phyloP scores from a whole-genome alignment of 1,140 invertebrate species.

The Brachionus koreanus region DNA sequence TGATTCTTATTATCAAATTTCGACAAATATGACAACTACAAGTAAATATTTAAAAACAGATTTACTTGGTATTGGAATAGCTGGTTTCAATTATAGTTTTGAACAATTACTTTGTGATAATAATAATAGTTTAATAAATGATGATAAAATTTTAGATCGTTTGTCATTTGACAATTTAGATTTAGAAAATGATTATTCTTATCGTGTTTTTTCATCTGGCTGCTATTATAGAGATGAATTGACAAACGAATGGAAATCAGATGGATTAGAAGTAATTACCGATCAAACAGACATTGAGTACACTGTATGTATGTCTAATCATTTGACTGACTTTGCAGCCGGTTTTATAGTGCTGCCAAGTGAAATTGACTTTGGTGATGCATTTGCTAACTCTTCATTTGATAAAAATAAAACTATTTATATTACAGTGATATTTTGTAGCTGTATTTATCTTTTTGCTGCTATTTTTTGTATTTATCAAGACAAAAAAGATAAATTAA shows the following conservation, averaged over 20 bases:
- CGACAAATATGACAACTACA: background rate
- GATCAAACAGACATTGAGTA: conserved; percentile 47
- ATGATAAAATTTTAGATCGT: background rate
- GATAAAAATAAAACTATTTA: conserved; percentile 63
- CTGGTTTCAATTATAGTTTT: background rate
- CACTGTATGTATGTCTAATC: conserved; percentile 52
- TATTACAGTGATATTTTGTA: conserved; percentile 60
- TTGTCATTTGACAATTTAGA: background rate
- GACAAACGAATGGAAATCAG: conserved; percentile 47
- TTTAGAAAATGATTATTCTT: background rate
- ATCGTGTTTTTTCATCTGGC: conserved; percentile 39
- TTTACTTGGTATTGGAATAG: background rate
- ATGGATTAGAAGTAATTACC: conserved; percentile 50
- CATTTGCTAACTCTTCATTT: conserved; percentile 60
- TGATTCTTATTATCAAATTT: background rate
- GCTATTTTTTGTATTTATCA: conserved; percentile 59
- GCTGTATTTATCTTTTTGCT: conserved; percentile 57
- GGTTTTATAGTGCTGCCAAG: conserved; percentile 57
- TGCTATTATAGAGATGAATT: conserved; percentile 47
- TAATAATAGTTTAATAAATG: background rate
- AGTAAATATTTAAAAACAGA: background rate
- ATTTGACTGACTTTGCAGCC: conserved; percentile 57
- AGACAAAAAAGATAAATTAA: conserved; percentile 60
- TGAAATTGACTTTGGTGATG: conserved; percentile 57
- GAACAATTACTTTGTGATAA: background rate